Base-by-base conservation (phyloP, 2,888 invertebrate species). In the Hymenopus coronatus region DNA sequence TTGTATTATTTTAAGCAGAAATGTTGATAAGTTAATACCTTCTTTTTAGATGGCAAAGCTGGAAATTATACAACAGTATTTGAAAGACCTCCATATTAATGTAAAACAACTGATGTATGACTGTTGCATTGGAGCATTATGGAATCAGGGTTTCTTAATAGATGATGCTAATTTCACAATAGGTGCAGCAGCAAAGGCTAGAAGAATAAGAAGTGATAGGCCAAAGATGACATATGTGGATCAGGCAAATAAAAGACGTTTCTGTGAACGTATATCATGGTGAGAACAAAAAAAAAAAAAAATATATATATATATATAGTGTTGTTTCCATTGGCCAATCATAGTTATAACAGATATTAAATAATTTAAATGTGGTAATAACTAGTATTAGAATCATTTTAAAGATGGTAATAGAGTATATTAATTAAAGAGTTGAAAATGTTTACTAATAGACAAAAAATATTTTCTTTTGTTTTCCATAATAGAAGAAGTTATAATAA, bases 151-250 rank as follows among this genome's bases (percentile, higher is more conserved):
- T 0, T 98, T 97, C 92, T 96, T 96, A 2, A 96, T 96, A 12
- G 97, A 97, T 91, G 97, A 98, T 92, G 93, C 94, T 46, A 95
- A 95, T 89, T 90, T 91, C 88, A 93, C 93, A 84, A 88, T 89
- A 90, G 84, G 89, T 30, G 94, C 95, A 0, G n/a, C 28, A 28
- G 27, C 25, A 7, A 85, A 82, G 25, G 20, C 81, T 40, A 30
- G 81, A 87, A 84, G 83, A 30, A 83, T 28, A 28, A 15, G 28
- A 27, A 87, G 83, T 30, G 88, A 88, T 28, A 30, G 33, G 14
- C 95, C 95, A 28, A 97, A 97, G 91, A 97, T 97, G 95, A 97
- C 97, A 6, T 98, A 97, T 92, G 97, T 97, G 87, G 97, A 98
- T 92, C 97, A 98, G 92, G 97, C 97, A 0, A 96, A 96, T 91